Evolutionary conservation across 1,140 invertebrate species (phyloP), one percentile per base, ranked within the genome.

Genomic region (Acyrthosiphon pisum): DNA sequence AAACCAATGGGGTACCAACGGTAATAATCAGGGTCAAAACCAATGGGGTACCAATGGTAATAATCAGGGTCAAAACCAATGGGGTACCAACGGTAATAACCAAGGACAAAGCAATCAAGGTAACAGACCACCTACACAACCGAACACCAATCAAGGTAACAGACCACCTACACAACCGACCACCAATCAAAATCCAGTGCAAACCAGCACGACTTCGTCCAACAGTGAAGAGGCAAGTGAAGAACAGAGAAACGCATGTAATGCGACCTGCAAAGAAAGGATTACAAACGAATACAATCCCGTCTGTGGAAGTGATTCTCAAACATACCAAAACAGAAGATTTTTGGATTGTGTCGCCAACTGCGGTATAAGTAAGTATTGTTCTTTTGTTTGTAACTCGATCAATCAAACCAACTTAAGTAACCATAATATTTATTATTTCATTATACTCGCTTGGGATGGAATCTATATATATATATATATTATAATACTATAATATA

Each of bases 231-330:
- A 35, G 23, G n/a, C 14, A 11, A 83, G 4, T 22, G 68, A 92
- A 50, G 30, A 0, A 41, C 44, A 50, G 2, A 46, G 91, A 2
- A 84, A 86, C 30, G 6, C 35, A 4, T 93, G 91, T 20, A 93
- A 83, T 11, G 44, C 37, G 6, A 26, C 1, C 23, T 93, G 91
- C 9, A 93, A 11, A n/a, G 35, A 35, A 56, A 86, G 1, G 56
- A 46, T 44, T 35, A 86, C 81, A 23, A 41, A 56, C 6, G 91
- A 93, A 41, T 93, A 86, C 48, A 93, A 93, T 93, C 91, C 91
- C 1, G 91, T 93, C 0, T 93, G 91, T 22, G 91, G 91, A 30
- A 84, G 44, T 41, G 81, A 93, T 41, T 23, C 37, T 8, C 11
- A 56, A 23, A 84, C 76, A 6, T 93, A 93, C 53, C 91, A 93